These are phyloP conservation scores for Etia nguti DNA, from an alignment of 2,113 vertebrate genomes.

Conservation along the genomic window DNA sequence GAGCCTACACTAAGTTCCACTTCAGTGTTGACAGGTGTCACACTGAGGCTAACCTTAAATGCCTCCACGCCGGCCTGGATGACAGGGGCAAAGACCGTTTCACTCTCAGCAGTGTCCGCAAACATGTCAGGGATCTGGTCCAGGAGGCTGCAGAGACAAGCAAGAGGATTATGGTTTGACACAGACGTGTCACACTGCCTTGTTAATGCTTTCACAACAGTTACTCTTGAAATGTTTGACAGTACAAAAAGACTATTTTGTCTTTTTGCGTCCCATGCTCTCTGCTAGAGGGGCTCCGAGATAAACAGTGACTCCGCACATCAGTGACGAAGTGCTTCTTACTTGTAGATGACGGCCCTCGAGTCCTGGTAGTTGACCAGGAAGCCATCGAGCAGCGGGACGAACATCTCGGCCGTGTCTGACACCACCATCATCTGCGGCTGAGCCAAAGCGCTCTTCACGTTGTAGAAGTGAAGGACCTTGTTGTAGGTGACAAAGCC, in stretches of 20 bases:
- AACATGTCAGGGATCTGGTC: slow-evolving; percentile 97
- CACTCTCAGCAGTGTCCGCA: slow-evolving; percentile 88
- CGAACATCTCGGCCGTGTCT: slow-evolving; percentile 88
- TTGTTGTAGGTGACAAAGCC: slow-evolving; percentile 96
- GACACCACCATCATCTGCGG: slow-evolving; percentile 99
- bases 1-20: not conserved
- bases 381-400: slow-evolving; percentile 91
- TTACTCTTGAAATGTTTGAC: not conserved
- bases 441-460: slow-evolving; percentile 90
- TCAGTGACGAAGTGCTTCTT: slow-evolving; percentile 19
- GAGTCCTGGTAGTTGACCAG: slow-evolving; percentile 91
- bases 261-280: fast-evolving
- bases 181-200: not conserved
- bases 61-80: slow-evolving; percentile 94
- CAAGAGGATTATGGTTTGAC: not conserved
- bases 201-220: not conserved
- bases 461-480: slow-evolving; percentile 94
- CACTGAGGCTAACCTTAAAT: slow-evolving; percentile 80
- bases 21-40: not conserved
- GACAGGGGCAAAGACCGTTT: slow-evolving; percentile 90
- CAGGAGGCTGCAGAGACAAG: slow-evolving; percentile 75
- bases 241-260: not conserved
- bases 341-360: slow-evolving; percentile 86
- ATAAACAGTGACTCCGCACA: not conserved
- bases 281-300: not conserved